phyloP scores from a whole-genome alignment of 2,113 vertebrate species.

The Callorhinus ursinus region DNA sequence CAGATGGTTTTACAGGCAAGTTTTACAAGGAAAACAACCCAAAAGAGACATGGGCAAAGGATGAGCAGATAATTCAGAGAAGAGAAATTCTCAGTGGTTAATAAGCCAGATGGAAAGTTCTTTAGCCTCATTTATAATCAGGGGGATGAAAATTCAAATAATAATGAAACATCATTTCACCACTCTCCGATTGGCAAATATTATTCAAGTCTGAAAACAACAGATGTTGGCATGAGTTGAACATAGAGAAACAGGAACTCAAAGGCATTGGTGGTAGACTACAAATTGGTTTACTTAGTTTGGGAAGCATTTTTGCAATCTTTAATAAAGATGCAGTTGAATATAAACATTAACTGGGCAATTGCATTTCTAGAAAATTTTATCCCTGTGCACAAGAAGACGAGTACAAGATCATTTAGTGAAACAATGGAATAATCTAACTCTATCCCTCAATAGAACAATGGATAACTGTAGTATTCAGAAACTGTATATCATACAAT shows the following conservation, averaged over 20 bases:
- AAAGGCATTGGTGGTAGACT: not conserved
- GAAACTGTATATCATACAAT: not conserved
- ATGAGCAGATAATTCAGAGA: not conserved
- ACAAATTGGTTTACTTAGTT: not conserved
- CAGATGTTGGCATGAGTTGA: not conserved
- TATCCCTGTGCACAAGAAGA: not conserved
- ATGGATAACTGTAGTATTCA: not conserved
- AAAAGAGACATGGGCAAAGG: not conserved
- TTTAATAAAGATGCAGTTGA: slow-evolving; percentile 45
- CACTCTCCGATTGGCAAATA: slow-evolving; percentile 2
- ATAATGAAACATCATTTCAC: not conserved
- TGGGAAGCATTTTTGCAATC: slow-evolving; percentile 3
- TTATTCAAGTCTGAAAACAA: not conserved
- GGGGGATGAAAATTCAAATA: not conserved
- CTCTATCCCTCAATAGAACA: not conserved
- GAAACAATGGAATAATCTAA: not conserved
- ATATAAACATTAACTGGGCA: not conserved
- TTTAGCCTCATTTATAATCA: not conserved
- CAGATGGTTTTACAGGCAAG: slow-evolving; percentile 21
- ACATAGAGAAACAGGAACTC: not conserved
- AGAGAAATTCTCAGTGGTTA: not conserved
- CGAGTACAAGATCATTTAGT: slow-evolving; percentile 10
- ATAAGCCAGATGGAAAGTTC: not conserved
- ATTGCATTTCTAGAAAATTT: slow-evolving; percentile 18
- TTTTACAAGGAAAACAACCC: not conserved